phyloP scores from a whole-genome alignment of 2,113 vertebrate genomes.

The Pachycephala philippinensis region DNA sequence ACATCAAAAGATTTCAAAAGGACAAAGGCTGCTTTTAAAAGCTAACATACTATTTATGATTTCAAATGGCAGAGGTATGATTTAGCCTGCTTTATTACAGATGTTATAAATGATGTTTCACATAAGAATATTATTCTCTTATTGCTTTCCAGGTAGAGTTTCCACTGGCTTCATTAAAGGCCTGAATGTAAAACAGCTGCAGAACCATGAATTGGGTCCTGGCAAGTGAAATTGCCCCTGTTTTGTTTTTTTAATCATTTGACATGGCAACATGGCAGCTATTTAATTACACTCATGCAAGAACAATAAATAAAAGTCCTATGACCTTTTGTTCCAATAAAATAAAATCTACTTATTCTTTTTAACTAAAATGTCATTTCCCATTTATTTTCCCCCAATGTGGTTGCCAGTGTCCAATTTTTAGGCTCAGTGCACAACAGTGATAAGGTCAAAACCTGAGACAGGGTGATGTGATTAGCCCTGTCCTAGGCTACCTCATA shows the following conservation, averaged over 20 bases:
- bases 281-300: conserved; percentile 51
- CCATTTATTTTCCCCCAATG: conserved; percentile 47
- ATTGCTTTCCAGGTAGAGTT: conserved; percentile 45
- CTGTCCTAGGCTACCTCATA: conserved; percentile 51
- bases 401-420: conserved; percentile 57
- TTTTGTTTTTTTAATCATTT: not conserved
- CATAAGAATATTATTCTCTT: conserved; percentile 1
- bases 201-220: not conserved
- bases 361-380: conserved; percentile 65
- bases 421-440: conserved; percentile 67
- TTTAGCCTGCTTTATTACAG: conserved; percentile 37
- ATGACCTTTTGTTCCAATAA: conserved; percentile 39
- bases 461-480: conserved; percentile 56
- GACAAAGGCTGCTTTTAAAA: conserved; percentile 27
- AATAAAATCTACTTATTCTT: conserved; percentile 40
- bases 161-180: conserved; percentile 10
- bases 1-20: conserved; percentile 42
- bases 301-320: conserved; percentile 64
- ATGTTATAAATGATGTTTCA: conserved; percentile 16
- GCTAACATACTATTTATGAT: not conserved
- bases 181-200: conserved; percentile 37
- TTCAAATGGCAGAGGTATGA: conserved; percentile 29
- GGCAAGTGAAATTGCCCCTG: not conserved
- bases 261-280: conserved; percentile 6
- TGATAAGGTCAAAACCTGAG: conserved; percentile 65